Evolutionary conservation across 2,888 invertebrate species (phyloP).

Genomic region (Amblyjoppa proteus): DNA sequence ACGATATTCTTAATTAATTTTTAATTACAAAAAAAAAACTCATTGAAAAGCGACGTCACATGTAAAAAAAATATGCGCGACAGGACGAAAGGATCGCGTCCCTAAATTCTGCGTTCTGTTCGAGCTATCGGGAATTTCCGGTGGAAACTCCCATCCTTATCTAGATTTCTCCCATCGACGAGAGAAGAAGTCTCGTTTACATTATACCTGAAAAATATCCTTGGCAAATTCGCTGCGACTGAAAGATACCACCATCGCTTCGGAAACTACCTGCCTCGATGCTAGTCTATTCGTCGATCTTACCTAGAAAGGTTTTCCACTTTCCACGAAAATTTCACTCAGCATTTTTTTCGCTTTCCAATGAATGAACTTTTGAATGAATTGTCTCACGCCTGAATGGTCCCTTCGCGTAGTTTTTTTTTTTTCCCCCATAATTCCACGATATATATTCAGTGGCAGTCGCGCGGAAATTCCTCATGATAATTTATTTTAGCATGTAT

Average conservation of each 20-base stretch:
- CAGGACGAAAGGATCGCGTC: not conserved
- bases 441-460: not conserved
- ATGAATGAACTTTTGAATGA: slow-evolving; percentile 31
- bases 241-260: not conserved
- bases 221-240: slow-evolving; percentile 15
- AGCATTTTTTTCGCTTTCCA: slow-evolving; percentile 1
- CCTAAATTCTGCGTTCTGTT: not conserved
- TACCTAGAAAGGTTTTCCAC: slow-evolving; percentile 42
- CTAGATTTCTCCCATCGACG: slow-evolving; percentile 3
- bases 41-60: not conserved
- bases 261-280: slow-evolving; percentile 31
- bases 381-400: slow-evolving; percentile 44
- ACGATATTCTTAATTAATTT: not conserved
- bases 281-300: not conserved
- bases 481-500: not conserved
- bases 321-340: slow-evolving; percentile 52
- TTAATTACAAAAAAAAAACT: not conserved
- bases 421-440: not conserved
- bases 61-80: not conserved
- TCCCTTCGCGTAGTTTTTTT: slow-evolving; percentile 19
- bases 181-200: not conserved
- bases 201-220: slow-evolving; percentile 15
- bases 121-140: slow-evolving; percentile 15
- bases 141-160: slow-evolving; percentile 12
- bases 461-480: not conserved